These are phyloP conservation scores for Liolophura sinensis DNA, from an alignment of 1,140 invertebrate species.

Conservation along the genomic window DNA sequence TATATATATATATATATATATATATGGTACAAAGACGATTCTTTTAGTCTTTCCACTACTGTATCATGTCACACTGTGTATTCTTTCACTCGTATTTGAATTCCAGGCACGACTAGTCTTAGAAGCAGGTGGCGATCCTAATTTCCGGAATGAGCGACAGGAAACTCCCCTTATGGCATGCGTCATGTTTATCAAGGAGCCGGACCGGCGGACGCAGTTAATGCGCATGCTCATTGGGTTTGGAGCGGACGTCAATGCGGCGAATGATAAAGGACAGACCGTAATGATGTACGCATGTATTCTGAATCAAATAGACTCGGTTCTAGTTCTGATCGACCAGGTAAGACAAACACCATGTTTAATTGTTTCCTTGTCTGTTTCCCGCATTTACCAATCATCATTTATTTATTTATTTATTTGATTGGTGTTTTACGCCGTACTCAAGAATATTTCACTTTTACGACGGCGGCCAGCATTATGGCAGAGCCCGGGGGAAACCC, in stretches of 20 bases:
- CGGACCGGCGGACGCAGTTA: constrained; percentile 19
- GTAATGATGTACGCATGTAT: constrained; percentile 40
- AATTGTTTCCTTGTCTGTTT: background rate
- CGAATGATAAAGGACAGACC: constrained; percentile 36
- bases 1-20: too few species aligned
- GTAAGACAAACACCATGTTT: constrained; percentile 24
- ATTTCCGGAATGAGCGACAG: constrained; percentile 31
- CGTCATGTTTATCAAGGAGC: constrained; percentile 22
- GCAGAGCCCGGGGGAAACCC: too few species aligned
- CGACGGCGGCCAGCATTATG: too few species aligned
- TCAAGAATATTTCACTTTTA: too few species aligned
- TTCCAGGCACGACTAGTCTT: constrained; percentile 34
- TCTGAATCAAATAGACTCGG: constrained; percentile 30
- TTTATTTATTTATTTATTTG: too few species aligned
- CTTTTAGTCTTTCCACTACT: too few species aligned
- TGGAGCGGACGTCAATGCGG: constrained; percentile 39
- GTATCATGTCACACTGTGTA: background rate
- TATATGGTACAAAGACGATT: too few species aligned
- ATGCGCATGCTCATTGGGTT: constrained; percentile 30
- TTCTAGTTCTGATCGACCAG: constrained; percentile 29
- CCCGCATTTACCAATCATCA: too few species aligned
- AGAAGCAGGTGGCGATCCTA: constrained; percentile 36
- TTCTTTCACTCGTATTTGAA: background rate
- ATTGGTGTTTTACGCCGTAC: too few species aligned
- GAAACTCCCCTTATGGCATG: constrained; percentile 39